Base-by-base conservation (phyloP, 2,888 invertebrate genomes). In the Phorcus lineatus region DNA sequence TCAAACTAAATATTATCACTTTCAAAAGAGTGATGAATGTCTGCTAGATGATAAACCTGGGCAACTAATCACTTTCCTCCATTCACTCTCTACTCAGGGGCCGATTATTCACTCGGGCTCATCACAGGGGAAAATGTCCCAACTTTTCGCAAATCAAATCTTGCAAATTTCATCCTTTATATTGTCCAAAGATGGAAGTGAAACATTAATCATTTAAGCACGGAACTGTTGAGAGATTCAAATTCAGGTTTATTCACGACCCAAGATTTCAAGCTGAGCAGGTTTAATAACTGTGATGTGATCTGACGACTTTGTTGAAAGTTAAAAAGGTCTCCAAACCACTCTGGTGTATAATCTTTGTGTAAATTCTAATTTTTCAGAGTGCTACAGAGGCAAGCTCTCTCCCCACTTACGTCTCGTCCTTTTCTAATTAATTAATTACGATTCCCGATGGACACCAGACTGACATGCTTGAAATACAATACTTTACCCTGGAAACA, bases 381-480 rank as follows among this genome's bases (percentile, higher is more conserved):
- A 62, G 62, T 62, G 62, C 28, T 24, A 24, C 62, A 28, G 62
- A 28, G 24, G 13, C 22, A 28, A 24, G 57, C 9, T 11, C 62
- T 28, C 28, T 13, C 62, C 13, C 62, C 62, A 62, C 62, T 62
- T 62, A 62, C 62, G 62, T 24, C 62, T 62, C 62, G 16, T 62
- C 62, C 62, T 28, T 62, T 62, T 24, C 62, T 62, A 62, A 62
- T 62, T 62, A 62, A 62, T 62, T 62, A 62, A 62, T 62, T 62
- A 62, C 3, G 28, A 11, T 62, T 62, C 62, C 28, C 28, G 62
- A 24, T 62, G 24, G 62, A 28, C 24, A 62, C 16, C 62, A 62
- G 28, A 24, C 62, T 28, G 62, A 62, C 62, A 62, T 28, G 28
- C n/a, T 28, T 24, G 28, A 24, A 62, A 24, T 62, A 24, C 24